Evolutionary conservation across 2,797 vertebrate genomes (phyloP).

Genomic region (Trachurus trachurus): DNA sequence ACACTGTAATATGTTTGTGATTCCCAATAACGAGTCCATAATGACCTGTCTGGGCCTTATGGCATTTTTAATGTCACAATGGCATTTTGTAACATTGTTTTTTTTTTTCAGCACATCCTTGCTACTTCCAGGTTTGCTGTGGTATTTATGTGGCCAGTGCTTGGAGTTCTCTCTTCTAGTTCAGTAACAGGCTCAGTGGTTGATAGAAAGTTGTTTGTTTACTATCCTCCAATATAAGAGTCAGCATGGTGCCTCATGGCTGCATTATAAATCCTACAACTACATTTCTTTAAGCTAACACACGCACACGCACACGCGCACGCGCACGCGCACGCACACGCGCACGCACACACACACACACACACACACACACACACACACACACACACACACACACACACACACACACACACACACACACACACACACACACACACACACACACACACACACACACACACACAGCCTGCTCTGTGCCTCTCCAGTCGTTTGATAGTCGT

Average conservation of each 20-base stretch:
- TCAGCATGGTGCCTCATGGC: not conserved
- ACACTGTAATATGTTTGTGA: slow-evolving; percentile 43
- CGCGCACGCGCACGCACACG: not conserved
- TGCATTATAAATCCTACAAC: slow-evolving; percentile 17
- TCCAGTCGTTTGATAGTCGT: slow-evolving; percentile 41
- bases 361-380: not conserved
- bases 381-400: too few species aligned
- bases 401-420: not conserved
- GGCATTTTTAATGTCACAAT: slow-evolving; percentile 63
- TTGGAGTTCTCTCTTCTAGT: not conserved
- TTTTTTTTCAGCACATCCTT: slow-evolving; percentile 36
- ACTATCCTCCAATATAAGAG: not conserved
- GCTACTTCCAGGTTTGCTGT: slow-evolving; percentile 33
- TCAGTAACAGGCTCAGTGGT: not conserved
- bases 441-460: not conserved
- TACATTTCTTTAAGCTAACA: slow-evolving; percentile 10
- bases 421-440: not conserved
- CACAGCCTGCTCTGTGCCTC: slow-evolving; percentile 26
- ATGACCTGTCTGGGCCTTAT: slow-evolving; percentile 36
- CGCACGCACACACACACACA: not conserved
- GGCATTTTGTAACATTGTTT: slow-evolving; percentile 62
- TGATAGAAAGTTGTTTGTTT: slow-evolving; percentile 34
- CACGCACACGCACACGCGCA: not conserved
- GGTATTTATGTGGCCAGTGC: slow-evolving; percentile 10
- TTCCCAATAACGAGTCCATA: slow-evolving; percentile 50